A percentile compares a stretch with the other conserved stretches of the same genome.
These are phyloP conservation scores for Tauraco erythrolophus DNA, from an alignment of 2,113 vertebrate species.

Conservation along the genomic window DNA sequence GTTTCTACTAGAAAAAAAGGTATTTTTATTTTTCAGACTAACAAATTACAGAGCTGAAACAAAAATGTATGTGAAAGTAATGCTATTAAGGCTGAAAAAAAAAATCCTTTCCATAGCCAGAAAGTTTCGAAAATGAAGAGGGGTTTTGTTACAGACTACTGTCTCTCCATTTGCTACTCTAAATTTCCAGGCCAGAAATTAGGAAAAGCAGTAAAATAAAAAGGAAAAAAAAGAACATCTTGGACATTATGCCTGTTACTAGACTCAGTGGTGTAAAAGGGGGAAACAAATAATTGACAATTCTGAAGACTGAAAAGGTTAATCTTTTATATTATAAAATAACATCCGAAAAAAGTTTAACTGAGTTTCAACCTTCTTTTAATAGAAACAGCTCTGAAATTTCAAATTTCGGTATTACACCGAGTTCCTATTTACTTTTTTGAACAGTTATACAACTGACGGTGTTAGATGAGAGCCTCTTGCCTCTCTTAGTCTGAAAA, in stretches of 20 bases:
- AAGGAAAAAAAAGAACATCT: neutral
- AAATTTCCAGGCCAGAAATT: neutral
- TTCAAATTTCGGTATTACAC: neutral
- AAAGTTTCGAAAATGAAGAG: neutral
- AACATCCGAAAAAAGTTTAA: accelerated
- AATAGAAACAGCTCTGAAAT: neutral
- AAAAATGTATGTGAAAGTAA: neutral
- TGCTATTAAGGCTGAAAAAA: neutral
- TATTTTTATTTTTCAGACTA: neutral
- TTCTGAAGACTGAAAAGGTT: neutral
- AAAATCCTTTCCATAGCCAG: neutral
- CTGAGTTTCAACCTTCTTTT: neutral
- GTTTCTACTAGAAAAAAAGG: neutral
- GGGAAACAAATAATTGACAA: neutral
- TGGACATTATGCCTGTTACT: neutral
- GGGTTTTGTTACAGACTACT: neutral
- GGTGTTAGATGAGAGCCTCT: neutral
- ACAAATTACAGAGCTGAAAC: neutral
- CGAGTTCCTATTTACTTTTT: neutral
- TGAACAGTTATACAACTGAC: neutral
- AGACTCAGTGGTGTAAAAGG: neutral
- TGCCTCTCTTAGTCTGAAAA: neutral
- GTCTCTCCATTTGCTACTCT: neutral
- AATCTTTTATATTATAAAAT: neutral
- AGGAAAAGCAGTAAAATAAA: neutral